Conservation (phyloP, 2,888 invertebrate species). For the Sclerodermus sp. region DNA sequence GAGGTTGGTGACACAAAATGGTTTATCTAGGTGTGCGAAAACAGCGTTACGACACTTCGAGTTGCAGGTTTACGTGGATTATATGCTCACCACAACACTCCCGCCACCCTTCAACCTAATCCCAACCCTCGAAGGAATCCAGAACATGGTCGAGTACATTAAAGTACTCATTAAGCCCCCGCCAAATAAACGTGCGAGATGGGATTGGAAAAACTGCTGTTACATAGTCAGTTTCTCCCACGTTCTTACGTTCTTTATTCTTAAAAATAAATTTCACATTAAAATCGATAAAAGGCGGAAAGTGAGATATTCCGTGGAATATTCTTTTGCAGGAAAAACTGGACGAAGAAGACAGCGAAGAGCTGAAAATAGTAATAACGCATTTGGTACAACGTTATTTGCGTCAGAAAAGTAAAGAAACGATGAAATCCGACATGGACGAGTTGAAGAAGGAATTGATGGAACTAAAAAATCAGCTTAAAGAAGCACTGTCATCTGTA, state of each 20-base stretch:
- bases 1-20: conserved; percentile 51
- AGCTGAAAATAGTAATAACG: conserved; percentile 64
- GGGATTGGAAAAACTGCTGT: conserved; percentile 59
- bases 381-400: conserved; percentile 67
- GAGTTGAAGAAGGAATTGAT: conserved; percentile 59
- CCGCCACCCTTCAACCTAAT: conserved; percentile 75
- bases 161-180: conserved; percentile 53
- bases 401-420: conserved; percentile 57
- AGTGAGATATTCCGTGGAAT: neutral
- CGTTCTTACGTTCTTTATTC: too few relatives aligned
- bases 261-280: too few relatives aligned
- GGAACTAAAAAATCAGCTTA: conserved; percentile 39
- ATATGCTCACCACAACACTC: conserved; percentile 70
- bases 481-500: conserved; percentile 36
- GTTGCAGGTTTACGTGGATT: conserved; percentile 67
- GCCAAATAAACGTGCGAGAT: conserved; percentile 56
- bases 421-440: conserved; percentile 56
- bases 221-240: conserved; percentile 44
- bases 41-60: too few relatives aligned
- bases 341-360: conserved; percentile 52
- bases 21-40: too few relatives aligned
- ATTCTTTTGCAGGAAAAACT: conserved; percentile 47
- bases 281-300: neutral
- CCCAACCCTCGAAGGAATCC: conserved; percentile 63
- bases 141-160: conserved; percentile 59